These are phyloP conservation scores for Gephyroberyx darwinii DNA, from an alignment of 2,797 vertebrate species.

Conservation along the genomic window DNA sequence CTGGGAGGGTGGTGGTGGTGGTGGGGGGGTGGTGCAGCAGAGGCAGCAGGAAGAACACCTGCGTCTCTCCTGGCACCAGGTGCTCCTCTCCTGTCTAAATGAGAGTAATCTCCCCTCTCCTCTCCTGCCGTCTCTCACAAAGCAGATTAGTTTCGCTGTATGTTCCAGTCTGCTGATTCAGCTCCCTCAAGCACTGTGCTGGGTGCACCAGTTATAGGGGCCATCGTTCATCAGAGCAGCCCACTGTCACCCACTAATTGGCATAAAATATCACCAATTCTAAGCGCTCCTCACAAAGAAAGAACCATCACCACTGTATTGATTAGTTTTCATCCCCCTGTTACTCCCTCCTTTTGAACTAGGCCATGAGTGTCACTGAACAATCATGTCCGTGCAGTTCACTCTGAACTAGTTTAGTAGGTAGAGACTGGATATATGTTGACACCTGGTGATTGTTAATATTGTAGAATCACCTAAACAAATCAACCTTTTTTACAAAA, in stretches of 20 bases:
- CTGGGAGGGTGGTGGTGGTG: slow-evolving; percentile 30
- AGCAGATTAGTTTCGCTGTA: slow-evolving; percentile 79
- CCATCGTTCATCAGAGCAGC: slow-evolving; percentile 79
- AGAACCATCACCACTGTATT: slow-evolving; percentile 70
- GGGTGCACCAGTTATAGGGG: slow-evolving; percentile 75
- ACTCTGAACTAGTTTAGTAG: slow-evolving; percentile 24
- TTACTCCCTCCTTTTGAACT: slow-evolving; percentile 52
- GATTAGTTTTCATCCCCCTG: slow-evolving; percentile 59
- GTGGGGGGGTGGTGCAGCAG: slow-evolving; percentile 52
- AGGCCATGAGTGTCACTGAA: slow-evolving; percentile 41
- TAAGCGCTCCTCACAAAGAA: slow-evolving; percentile 70
- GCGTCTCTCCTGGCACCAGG: slow-evolving; percentile 82
- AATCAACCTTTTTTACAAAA: too few relatives aligned
- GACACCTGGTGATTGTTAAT: slow-evolving; percentile 11
- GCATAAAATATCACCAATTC: slow-evolving; percentile 86
- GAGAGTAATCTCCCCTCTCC: slow-evolving; percentile 77
- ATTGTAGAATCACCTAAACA: background rate
- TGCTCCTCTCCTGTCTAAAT: slow-evolving; percentile 82
- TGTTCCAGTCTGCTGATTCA: slow-evolving; percentile 81
- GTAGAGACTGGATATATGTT: slow-evolving; percentile 23
- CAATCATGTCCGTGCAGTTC: slow-evolving; percentile 34
- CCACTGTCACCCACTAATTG: slow-evolving; percentile 84
- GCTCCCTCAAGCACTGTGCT: slow-evolving; percentile 78
- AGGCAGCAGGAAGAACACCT: slow-evolving; percentile 80
- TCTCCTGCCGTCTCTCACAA: slow-evolving; percentile 80